Evolutionary conservation across 1,140 invertebrate species (phyloP).

Genomic region (Watersipora subatra): DNA sequence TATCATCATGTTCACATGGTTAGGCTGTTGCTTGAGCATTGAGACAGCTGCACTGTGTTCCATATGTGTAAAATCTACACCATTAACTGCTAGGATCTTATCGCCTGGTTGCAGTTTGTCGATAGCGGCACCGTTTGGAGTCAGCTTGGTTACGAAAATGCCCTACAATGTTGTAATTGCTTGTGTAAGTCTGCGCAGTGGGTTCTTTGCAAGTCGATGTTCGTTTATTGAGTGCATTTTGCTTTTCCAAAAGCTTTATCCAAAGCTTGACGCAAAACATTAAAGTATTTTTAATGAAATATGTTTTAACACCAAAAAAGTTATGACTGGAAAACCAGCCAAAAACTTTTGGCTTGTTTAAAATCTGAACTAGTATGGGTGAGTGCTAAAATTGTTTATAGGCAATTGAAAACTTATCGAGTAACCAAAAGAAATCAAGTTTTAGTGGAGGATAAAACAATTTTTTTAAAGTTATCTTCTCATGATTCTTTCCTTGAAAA

Average conservation of each 20-base stretch:
- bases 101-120: constrained; percentile 18
- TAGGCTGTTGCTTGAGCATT: constrained; percentile 15
- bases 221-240: background rate
- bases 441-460: too few relatives aligned
- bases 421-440: too few relatives aligned
- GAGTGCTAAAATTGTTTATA: too few relatives aligned
- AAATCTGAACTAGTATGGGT: too few relatives aligned
- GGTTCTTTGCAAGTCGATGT: background rate
- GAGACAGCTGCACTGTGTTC: constrained; percentile 22
- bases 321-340: background rate
- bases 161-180: constrained; percentile 14
- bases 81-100: constrained; percentile 25
- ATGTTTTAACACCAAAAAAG: background rate
- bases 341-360: background rate
- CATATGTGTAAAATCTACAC: constrained; percentile 22
- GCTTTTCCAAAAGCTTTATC: background rate
- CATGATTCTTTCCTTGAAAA: too few relatives aligned
- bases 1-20: constrained; percentile 2
- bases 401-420: too few relatives aligned
- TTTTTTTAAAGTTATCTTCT: too few relatives aligned
- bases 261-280: background rate
- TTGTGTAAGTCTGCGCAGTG: background rate
- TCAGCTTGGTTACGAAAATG: constrained; percentile 27
- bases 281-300: background rate
- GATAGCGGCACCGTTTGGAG: constrained; percentile 19